Conservation (phyloP, 2,113 vertebrate species). For the Semicossyphus pulcher region DNA sequence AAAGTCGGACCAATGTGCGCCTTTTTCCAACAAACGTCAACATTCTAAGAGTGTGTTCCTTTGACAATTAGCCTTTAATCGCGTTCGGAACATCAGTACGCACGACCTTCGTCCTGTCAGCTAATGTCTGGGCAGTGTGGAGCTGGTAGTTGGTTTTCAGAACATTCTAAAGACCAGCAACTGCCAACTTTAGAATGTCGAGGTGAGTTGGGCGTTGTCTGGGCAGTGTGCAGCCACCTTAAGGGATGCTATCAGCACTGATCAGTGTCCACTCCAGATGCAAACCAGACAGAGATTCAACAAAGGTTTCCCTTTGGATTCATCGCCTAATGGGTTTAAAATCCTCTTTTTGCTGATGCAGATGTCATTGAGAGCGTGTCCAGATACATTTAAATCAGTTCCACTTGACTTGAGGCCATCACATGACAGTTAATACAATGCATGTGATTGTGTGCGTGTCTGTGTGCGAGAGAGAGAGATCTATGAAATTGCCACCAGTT, state of each 20-base stretch:
- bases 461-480: conserved; percentile 19
- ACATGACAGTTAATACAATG: conserved; percentile 61
- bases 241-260: neutral
- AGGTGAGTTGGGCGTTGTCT: no score
- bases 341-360: conserved; percentile 17
- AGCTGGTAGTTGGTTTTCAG: no score
- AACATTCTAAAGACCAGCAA: no score
- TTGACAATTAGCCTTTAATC: no score
- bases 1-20: no score
- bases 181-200: no score
- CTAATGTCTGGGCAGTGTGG: no score
- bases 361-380: conserved; percentile 43
- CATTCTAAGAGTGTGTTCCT: no score
- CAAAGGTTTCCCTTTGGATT: conserved; percentile 32
- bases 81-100: no score
- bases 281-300: conserved; percentile 1
- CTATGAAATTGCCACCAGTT: conserved; percentile 36
- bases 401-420: conserved; percentile 42
- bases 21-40: no score
- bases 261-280: conserved; percentile 13
- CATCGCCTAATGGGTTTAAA: conserved; percentile 30
- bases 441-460: conserved; percentile 46
- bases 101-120: no score
- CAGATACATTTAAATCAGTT: conserved; percentile 42
- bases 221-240: no score